These are phyloP conservation scores for Brotogeris chrysoptera DNA, from an alignment of 2,797 vertebrate genomes.

Conservation along the genomic window DNA sequence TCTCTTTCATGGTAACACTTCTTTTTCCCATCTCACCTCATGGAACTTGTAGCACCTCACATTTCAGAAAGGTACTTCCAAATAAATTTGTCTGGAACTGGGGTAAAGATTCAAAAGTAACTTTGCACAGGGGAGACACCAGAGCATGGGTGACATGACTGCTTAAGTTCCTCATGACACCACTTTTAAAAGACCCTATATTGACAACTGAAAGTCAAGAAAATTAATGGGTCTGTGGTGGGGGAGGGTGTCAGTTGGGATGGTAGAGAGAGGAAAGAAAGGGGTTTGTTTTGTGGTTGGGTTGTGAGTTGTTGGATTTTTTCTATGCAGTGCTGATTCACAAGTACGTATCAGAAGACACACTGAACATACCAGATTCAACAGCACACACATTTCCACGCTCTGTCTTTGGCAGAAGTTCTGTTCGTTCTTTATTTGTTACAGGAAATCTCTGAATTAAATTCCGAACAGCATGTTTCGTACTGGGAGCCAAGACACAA, in stretches of 20 bases:
- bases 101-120: neutral
- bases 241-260: neutral
- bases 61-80: neutral
- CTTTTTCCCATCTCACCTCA: neutral
- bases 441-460: slow-evolving; percentile 88
- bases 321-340: neutral
- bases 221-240: neutral
- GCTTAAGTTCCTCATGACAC: neutral
- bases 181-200: neutral
- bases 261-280: neutral
- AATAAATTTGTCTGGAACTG: neutral
- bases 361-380: slow-evolving; percentile 76
- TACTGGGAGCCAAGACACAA: slow-evolving; percentile 80
- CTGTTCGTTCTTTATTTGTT: slow-evolving; percentile 84
- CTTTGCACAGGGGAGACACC: neutral
- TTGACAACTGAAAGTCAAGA: neutral
- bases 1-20: neutral
- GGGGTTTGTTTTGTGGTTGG: neutral
- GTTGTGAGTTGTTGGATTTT: neutral
- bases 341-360: neutral
- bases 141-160: neutral
- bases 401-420: slow-evolving; percentile 82
- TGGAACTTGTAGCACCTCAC: neutral
- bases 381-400: slow-evolving; percentile 70
- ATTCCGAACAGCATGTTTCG: slow-evolving; percentile 75